These are phyloP conservation scores for Calliphora vomitoria DNA, from an alignment of 2,888 invertebrate species.

Conservation along the genomic window DNA sequence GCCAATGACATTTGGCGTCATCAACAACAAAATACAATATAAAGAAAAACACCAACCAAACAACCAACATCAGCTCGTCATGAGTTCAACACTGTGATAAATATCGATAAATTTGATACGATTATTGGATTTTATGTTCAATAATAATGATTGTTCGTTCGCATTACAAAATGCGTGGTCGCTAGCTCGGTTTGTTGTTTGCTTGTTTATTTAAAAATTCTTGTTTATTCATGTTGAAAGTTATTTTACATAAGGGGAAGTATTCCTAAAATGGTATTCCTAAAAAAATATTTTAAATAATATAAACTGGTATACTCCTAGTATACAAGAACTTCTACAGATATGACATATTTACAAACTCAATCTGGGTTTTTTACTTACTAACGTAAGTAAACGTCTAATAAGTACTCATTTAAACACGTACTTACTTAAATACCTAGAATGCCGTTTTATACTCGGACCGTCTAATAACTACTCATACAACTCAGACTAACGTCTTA, in stretches of 20 bases:
- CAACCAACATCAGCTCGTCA: constrained; percentile 11
- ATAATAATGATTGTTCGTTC: constrained; percentile 35
- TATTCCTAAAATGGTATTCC: neutral
- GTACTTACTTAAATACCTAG: no score
- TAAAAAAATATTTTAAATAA: neutral
- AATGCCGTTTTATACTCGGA: no score
- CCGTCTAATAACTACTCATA: no score
- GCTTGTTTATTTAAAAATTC: constrained; percentile 3
- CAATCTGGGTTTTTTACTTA: no score
- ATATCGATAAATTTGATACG: constrained; percentile 50
- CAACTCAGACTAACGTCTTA: neutral
- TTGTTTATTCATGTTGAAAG: constrained; percentile 10
- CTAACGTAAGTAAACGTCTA: no score
- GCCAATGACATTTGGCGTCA: constrained; percentile 71
- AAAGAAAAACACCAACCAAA: neutral
- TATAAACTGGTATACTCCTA: no score
- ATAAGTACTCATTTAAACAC: no score
- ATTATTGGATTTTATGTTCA: constrained; percentile 48
- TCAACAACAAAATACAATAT: neutral
- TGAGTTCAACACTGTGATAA: constrained; percentile 20
- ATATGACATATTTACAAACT: no score
- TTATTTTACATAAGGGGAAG: constrained; percentile 37
- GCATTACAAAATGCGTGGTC: constrained; percentile 58
- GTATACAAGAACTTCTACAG: no score
- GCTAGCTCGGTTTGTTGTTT: neutral